Percentiles rank a stretch among this genome's conserved stretches.
Conservation (phyloP, 2,113 vertebrate genomes). For the Eonycteris spelaea region DNA sequence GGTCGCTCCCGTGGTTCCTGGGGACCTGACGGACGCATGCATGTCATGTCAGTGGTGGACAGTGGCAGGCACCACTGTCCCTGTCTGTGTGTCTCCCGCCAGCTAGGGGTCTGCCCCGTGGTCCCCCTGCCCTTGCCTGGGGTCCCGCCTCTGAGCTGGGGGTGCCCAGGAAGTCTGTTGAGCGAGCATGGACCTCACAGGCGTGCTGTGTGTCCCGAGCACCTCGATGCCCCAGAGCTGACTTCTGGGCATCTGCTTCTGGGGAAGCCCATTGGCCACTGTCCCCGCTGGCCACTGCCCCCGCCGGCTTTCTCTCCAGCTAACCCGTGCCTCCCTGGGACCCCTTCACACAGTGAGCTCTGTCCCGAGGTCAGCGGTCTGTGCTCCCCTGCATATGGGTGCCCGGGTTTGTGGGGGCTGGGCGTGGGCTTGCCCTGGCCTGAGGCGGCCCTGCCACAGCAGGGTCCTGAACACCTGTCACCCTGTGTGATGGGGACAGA, state of each 20-base stretch:
- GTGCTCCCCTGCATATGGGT: fast-evolving
- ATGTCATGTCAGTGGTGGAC: not conserved
- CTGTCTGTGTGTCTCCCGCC: fast-evolving
- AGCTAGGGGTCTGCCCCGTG: not conserved
- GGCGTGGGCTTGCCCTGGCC: not conserved
- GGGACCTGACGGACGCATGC: fast-evolving
- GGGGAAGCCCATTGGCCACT: not conserved
- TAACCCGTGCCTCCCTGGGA: not conserved
- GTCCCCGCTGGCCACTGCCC: fast-evolving
- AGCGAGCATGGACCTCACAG: not conserved
- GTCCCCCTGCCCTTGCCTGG: not conserved
- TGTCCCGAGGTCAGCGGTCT: not conserved
- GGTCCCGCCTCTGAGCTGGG: not conserved
- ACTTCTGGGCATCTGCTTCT: not conserved
- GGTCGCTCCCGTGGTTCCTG: not conserved
- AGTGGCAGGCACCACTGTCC: not conserved
- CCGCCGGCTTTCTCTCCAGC: not conserved
- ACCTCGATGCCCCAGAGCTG: too few relatives aligned
- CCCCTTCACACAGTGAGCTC: not conserved
- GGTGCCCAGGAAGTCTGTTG: not conserved
- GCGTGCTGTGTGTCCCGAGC: too few relatives aligned
- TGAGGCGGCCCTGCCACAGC: too few relatives aligned
- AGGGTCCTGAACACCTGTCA: too few relatives aligned
- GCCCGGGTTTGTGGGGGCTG: not conserved
- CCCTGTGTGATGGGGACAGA: too few relatives aligned